Evolutionary conservation across 2,888 invertebrate species (phyloP).

Genomic region (Masnerella sp.): DNA sequence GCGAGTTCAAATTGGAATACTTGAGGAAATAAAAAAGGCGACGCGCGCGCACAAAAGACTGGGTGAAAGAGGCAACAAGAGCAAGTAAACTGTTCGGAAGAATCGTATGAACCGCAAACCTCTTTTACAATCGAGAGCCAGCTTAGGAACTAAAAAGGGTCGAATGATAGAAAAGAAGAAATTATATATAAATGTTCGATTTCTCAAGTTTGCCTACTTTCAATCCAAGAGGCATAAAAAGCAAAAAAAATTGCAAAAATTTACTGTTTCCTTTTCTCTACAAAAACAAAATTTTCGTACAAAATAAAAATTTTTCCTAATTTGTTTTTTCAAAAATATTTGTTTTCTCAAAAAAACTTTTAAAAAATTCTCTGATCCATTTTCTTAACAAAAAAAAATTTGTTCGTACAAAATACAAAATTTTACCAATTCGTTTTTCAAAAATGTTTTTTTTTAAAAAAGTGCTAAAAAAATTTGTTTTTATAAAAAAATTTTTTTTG

Average conservation of each 20-base stretch:
- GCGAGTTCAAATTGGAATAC: slow-evolving; percentile 58
- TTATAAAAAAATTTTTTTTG: too few species aligned
- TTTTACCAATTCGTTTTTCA: too few species aligned
- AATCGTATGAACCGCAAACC: slow-evolving; percentile 58
- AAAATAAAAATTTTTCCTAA: too few species aligned
- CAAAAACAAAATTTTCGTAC: too few species aligned
- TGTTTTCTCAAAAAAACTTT: too few species aligned
- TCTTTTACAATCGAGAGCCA: slow-evolving; percentile 48
- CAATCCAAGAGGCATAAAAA: not conserved
- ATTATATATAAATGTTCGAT: slow-evolving; percentile 43
- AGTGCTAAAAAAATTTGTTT: too few species aligned
- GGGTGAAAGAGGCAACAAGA: slow-evolving; percentile 47
- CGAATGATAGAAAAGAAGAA: slow-evolving; percentile 56
- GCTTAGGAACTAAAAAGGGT: slow-evolving; percentile 46
- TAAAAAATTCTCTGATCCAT: too few species aligned
- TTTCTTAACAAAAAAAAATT: too few species aligned
- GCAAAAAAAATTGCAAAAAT: slow-evolving; percentile 6
- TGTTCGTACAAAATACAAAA: too few species aligned
- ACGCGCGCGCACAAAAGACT: slow-evolving; percentile 40
- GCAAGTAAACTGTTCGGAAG: slow-evolving; percentile 57
- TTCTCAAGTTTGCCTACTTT: slow-evolving; percentile 27
- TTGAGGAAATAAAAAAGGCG: slow-evolving; percentile 42
- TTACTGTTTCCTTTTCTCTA: too few species aligned
- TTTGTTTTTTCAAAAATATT: too few species aligned
- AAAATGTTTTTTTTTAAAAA: too few species aligned